These are phyloP conservation scores for Atrina japonica DNA, from an alignment of 2,888 invertebrate genomes.

Conservation along the genomic window DNA sequence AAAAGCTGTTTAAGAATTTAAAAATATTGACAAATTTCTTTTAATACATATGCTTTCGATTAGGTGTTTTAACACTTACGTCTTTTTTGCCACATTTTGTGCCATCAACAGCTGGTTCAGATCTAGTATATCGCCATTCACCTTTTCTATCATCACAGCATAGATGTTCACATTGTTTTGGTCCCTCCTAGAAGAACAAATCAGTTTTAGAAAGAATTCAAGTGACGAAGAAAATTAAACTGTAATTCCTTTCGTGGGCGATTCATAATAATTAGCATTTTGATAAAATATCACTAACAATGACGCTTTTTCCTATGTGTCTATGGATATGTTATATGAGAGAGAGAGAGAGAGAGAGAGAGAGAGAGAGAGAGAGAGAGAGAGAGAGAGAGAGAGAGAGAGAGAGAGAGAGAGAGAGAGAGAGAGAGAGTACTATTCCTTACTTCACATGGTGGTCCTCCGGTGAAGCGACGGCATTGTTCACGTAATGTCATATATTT, in stretches of 20 bases:
- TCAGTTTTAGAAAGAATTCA: too few relatives aligned
- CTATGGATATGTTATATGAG: too few relatives aligned
- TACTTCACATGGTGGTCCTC: constrained; percentile 71
- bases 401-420: constrained; percentile 15
- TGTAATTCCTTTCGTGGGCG: too few relatives aligned
- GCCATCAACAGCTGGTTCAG: constrained; percentile 72
- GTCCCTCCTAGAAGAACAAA: constrained; percentile 49
- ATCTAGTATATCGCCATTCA: constrained; percentile 67
- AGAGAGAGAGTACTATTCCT: constrained; percentile 20
- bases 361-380: constrained; percentile 18
- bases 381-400: constrained; percentile 6
- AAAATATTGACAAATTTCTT: too few relatives aligned
- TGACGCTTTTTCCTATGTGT: too few relatives aligned
- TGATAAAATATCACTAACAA: too few relatives aligned
- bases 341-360: neutral
- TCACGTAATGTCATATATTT: constrained; percentile 65
- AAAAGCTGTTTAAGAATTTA: too few relatives aligned
- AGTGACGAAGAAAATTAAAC: too few relatives aligned
- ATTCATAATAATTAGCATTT: too few relatives aligned
- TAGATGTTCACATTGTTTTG: constrained; percentile 68
- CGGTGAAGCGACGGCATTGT: constrained; percentile 68
- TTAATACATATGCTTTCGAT: neutral
- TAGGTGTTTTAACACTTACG: constrained; percentile 45
- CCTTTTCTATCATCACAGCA: constrained; percentile 71
- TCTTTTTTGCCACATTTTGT: constrained; percentile 64